Evolutionary conservation across 2,797 vertebrate species (phyloP).

Genomic region (Takifugu ocellatus): DNA sequence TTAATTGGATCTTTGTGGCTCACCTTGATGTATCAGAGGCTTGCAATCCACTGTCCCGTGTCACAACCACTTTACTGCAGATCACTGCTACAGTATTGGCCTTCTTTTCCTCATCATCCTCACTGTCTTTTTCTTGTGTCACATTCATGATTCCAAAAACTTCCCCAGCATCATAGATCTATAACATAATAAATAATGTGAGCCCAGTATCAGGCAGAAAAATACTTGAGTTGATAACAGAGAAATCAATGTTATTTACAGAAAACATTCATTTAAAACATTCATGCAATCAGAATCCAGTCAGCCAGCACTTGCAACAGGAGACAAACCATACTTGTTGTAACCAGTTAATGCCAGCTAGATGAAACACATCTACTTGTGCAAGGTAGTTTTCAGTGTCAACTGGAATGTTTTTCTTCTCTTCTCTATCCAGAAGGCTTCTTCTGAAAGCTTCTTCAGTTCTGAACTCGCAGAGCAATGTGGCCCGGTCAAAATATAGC

Average conservation of each 20-base stretch:
- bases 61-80: constrained; percentile 86
- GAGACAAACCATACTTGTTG: no score
- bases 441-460: no score
- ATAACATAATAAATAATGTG: neutral
- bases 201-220: neutral
- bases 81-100: constrained; percentile 66
- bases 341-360: no score
- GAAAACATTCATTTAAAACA: no score
- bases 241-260: no score
- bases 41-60: constrained; percentile 81
- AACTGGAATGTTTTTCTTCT: no score
- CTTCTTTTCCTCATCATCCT: constrained; percentile 39
- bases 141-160: constrained; percentile 90
- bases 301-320: neutral
- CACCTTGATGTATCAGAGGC: constrained; percentile 82
- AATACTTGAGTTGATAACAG: neutral
- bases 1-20: no score
- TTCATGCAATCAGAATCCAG: no score
- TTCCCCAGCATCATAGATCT: constrained; percentile 94
- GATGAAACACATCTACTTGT: no score
- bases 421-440: no score
- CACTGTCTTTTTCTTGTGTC: constrained; percentile 71
- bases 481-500: neutral
- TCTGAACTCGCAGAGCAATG: no score
- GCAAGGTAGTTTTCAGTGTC: no score